phyloP scores from a whole-genome alignment of 2,888 invertebrate genomes.

The Metellina segmentata region DNA sequence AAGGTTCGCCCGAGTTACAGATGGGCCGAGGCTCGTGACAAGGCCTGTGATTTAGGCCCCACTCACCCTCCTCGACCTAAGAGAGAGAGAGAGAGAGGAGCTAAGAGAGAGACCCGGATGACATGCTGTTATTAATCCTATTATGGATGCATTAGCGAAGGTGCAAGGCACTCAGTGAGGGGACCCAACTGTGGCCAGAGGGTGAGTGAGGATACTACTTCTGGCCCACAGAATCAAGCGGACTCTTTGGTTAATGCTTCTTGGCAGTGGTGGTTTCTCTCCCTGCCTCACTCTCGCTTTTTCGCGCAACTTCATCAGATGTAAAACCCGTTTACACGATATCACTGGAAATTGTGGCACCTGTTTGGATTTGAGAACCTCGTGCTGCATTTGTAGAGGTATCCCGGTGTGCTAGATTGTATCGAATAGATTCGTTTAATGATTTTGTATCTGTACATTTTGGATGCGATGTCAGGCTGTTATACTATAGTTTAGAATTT shows the following conservation, averaged over 20 bases:
- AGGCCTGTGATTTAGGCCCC: conserved; percentile 76
- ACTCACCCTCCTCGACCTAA: conserved; percentile 51
- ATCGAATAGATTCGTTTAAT: too few species aligned
- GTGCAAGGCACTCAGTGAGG: conserved; percentile 65
- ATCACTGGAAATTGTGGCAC: not conserved
- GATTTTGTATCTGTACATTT: too few species aligned
- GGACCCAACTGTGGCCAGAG: conserved; percentile 33
- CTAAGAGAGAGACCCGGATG: conserved; percentile 57
- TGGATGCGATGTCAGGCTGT: too few species aligned
- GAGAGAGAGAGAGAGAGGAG: conserved; percentile 58
- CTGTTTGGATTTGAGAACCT: too few species aligned
- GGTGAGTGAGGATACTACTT: conserved; percentile 44
- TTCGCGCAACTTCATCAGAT: not conserved
- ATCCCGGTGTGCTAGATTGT: too few species aligned
- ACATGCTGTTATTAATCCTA: conserved; percentile 78
- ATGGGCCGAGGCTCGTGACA: conserved; percentile 67
- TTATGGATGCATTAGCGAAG: conserved; percentile 78
- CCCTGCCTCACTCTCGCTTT: not conserved
- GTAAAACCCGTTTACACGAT: not conserved
- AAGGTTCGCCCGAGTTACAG: conserved; percentile 64
- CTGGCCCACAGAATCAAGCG: not conserved
- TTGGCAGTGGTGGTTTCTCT: not conserved
- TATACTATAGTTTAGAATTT: too few species aligned
- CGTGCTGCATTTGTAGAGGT: too few species aligned
- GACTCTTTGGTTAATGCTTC: not conserved